Conservation (phyloP, 2,113 vertebrate species). For the Tursiops truncatus region DNA sequence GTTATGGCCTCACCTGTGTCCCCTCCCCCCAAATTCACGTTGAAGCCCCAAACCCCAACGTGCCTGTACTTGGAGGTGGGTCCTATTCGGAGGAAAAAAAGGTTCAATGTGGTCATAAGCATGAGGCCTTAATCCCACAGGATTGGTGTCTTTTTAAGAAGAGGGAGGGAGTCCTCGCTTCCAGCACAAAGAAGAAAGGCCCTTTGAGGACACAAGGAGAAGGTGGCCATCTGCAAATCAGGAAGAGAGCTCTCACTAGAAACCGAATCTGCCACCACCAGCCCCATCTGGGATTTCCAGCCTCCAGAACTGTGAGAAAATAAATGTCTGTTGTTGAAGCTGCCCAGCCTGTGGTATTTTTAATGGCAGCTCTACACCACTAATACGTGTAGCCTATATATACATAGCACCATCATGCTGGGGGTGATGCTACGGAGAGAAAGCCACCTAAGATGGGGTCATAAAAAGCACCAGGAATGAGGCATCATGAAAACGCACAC, state of each 20-base stretch:
- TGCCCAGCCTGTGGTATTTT: neutral
- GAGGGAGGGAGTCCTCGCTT: neutral
- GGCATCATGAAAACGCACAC: neutral
- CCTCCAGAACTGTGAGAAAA: neutral
- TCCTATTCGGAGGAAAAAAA: no score
- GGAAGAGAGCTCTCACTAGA: neutral
- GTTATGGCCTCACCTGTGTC: neutral
- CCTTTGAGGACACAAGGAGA: neutral
- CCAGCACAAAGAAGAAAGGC: neutral
- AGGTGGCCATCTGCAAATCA: neutral
- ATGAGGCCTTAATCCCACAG: no score
- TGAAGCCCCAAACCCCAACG: neutral
- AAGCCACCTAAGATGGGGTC: accelerated
- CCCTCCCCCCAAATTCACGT: no score
- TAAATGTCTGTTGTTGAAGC: neutral
- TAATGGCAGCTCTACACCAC: neutral
- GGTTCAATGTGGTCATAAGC: neutral
- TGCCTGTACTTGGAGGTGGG: neutral
- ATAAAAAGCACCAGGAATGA: neutral
- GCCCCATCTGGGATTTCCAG: neutral
- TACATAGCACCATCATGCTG: neutral
- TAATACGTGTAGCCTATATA: neutral
- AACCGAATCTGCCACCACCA: neutral
- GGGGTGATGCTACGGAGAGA: neutral
- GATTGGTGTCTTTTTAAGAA: neutral